A percentile compares a stretch with the other conserved stretches of the same genome.
Conservation (phyloP, 2,797 vertebrate genomes). For the Graptemys geographica region DNA sequence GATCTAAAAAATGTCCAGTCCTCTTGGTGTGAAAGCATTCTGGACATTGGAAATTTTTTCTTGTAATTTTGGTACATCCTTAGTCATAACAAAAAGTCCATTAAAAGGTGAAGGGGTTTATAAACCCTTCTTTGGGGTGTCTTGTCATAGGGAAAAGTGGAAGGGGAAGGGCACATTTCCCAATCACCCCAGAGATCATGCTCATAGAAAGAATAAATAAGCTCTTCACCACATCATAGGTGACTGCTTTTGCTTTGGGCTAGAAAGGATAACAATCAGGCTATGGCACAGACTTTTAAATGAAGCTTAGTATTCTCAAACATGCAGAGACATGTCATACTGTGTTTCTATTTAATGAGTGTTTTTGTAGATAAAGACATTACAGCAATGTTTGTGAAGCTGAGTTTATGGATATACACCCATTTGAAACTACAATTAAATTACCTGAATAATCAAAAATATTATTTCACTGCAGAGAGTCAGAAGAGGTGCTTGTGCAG, state of each 20-base stretch:
- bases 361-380: slow-evolving; percentile 6
- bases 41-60: background rate
- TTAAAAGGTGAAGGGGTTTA: background rate
- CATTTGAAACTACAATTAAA: slow-evolving; percentile 47
- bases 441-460: slow-evolving; percentile 4
- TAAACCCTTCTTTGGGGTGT: background rate
- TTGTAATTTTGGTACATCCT: background rate
- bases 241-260: background rate
- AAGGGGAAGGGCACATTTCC: background rate
- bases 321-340: background rate
- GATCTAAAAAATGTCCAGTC: background rate
- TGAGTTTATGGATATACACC: background rate
- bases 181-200: background rate
- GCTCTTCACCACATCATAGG: background rate
- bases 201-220: background rate
- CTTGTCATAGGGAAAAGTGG: background rate
- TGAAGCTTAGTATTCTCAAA: slow-evolving; percentile 12
- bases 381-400: background rate
- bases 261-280: background rate
- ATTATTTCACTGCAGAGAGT: slow-evolving; percentile 8
- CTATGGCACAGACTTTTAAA: background rate
- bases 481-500: background rate
- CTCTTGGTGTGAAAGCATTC: background rate
- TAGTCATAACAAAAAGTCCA: background rate
- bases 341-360: slow-evolving; percentile 22